These are phyloP conservation scores for Eudyptes chrysolophus DNA, from an alignment of 2,113 vertebrate genomes.

Conservation along the genomic window DNA sequence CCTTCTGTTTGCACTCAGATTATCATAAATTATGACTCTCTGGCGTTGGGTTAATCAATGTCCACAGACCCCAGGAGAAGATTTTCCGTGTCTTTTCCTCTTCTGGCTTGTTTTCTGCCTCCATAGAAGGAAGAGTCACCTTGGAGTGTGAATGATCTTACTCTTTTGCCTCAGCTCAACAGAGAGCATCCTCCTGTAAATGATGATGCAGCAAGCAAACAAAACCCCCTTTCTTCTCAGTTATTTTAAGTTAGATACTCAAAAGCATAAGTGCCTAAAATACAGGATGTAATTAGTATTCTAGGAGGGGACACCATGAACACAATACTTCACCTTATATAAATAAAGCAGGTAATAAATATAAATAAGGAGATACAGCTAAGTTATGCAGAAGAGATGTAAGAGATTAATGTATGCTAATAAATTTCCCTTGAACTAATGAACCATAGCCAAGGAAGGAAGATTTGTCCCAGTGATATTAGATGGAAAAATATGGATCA, in stretches of 20 bases:
- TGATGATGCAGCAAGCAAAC: neutral
- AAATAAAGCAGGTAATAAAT: conserved; percentile 31
- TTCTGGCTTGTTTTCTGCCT: neutral
- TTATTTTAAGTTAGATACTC: neutral
- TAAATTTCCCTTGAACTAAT: neutral
- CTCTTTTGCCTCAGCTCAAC: neutral
- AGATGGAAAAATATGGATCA: neutral
- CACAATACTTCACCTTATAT: neutral
- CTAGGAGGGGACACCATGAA: neutral
- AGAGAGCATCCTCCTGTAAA: neutral
- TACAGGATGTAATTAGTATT: neutral
- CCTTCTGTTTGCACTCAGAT: neutral
- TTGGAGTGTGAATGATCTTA: neutral
- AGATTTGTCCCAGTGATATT: neutral
- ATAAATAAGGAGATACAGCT: neutral
- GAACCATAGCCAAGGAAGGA: neutral
- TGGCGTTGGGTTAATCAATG: conserved; percentile 6
- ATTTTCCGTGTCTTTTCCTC: neutral
- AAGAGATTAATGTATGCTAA: neutral
- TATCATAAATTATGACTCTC: neutral
- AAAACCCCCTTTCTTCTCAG: neutral
- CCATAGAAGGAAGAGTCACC: neutral
- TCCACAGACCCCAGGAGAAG: neutral
- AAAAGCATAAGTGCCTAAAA: neutral
- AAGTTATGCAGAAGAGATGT: neutral